phyloP scores from a whole-genome alignment of 2,888 invertebrate genomes.

The Cryptophagus acutangulus region DNA sequence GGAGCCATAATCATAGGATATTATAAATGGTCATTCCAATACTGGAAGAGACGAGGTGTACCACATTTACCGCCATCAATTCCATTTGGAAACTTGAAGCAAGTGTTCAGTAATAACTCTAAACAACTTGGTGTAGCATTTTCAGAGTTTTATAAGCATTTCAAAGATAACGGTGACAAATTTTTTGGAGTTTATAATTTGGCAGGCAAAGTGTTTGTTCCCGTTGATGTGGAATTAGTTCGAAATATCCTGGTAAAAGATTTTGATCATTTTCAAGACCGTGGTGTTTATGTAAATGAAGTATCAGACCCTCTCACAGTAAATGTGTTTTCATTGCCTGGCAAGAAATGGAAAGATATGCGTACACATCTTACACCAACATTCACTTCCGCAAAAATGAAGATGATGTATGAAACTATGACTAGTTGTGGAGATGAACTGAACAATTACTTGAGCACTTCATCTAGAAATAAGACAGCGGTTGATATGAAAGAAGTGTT shows the following conservation, averaged over 20 bases:
- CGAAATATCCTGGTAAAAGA: conserved; percentile 58
- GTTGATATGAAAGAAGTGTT: conserved; percentile 11
- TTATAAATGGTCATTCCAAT: background rate
- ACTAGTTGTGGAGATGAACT: conserved; percentile 8
- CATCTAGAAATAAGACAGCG: background rate
- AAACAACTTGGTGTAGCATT: too few relatives aligned
- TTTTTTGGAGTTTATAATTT: too few relatives aligned
- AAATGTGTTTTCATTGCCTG: conserved; percentile 5
- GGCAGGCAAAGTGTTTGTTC: too few relatives aligned
- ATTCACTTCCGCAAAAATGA: conserved; percentile 61
- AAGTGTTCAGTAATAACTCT: too few relatives aligned
- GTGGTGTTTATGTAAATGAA: conserved; percentile 55
- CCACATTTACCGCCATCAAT: background rate
- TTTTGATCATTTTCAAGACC: conserved; percentile 57
- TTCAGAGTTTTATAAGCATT: too few relatives aligned
- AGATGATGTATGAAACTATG: conserved; percentile 51
- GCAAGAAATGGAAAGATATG: conserved; percentile 9
- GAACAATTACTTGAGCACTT: conserved; percentile 1
- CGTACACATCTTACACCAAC: conserved; percentile 10
- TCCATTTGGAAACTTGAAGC: background rate
- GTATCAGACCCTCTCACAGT: conserved; percentile 53
- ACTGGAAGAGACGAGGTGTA: background rate
- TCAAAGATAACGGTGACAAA: too few relatives aligned
- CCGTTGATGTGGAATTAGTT: too few relatives aligned
- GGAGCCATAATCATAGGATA: too few relatives aligned